Base-by-base conservation (phyloP, 2,113 vertebrate genomes). In the Oryzias celebensis region DNA sequence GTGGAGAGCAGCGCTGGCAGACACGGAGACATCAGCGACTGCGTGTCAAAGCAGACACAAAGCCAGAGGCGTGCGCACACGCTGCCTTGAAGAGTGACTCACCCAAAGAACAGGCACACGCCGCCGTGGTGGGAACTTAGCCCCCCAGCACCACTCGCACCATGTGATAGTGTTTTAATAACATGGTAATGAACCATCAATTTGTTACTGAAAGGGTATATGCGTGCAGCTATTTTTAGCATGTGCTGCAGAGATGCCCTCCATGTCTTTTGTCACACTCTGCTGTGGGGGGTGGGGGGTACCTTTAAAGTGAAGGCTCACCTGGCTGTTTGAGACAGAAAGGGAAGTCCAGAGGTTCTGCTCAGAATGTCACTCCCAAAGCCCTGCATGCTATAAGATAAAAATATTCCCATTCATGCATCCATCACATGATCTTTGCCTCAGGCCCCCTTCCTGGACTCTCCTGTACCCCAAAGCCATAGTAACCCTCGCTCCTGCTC, bases 361-460 rank as follows among this genome's bases (percentile, higher is more conserved):
- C 4, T 28, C 26, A 28, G 26, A 26, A 26, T 28, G 5, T 28
- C 36, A 10, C 10, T 36, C 36, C 36, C 10, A 12, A 10, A 8
- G 36, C 36, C 36, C 2, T 12, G 36, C 36, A 52, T 15, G 51
- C 62, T 48, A 58, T 77, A 53, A 66, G 81, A 75, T 69, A 68
- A 85, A 85, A 64, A 45, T 75, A 73, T 70, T 75, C 63, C 79
- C 85, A 81, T 73, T 68, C 71, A 78, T 67, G 71, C 76, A 77
- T 81, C 79, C 60, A 65, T 85, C 66, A 75, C 78, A 82, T 83
- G 76, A 81, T 82, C 77, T 81, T 77, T 75, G 76, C 83, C 77
- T 82, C 81, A 72, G 49, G 60, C 53, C 73, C 56, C 31, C 69
- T 52, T 65, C 52, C 61, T 18, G 2, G 47, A 63, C 68, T 51